These are phyloP conservation scores for Carollia perspicillata DNA, from an alignment of 2,113 vertebrate genomes.

Conservation along the genomic window DNA sequence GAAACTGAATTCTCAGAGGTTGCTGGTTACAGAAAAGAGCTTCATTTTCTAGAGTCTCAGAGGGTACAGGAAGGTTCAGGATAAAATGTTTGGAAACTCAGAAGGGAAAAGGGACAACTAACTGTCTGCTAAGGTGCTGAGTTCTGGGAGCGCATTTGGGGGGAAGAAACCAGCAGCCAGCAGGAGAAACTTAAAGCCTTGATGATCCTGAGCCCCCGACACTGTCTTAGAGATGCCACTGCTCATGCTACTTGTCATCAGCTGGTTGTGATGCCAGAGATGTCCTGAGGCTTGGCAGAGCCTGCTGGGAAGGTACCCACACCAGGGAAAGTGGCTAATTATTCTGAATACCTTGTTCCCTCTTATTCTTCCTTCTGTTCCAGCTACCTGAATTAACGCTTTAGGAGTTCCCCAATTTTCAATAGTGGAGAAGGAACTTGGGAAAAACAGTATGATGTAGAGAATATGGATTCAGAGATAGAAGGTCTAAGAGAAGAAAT, in stretches of 20 bases:
- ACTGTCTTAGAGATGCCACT: not conserved
- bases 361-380: not conserved
- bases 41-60: not conserved
- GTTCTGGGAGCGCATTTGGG: not conserved
- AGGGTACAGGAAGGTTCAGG: not conserved
- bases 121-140: not conserved
- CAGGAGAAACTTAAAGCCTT: not conserved
- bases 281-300: not conserved
- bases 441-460: not conserved
- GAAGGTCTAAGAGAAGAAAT: not conserved
- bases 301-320: not conserved
- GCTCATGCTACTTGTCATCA: not conserved
- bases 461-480: not conserved
- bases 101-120: not conserved
- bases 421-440: not conserved
- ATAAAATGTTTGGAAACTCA: not conserved
- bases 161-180: not conserved
- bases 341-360: not conserved
- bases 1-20: not conserved
- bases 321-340: not conserved
- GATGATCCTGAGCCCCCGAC: not conserved
- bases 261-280: not conserved
- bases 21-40: not conserved
- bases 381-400: not conserved
- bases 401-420: not conserved